Evolutionary conservation across 2,797 vertebrate genomes (phyloP).

Genomic region (Tauraco hartlaubi): DNA sequence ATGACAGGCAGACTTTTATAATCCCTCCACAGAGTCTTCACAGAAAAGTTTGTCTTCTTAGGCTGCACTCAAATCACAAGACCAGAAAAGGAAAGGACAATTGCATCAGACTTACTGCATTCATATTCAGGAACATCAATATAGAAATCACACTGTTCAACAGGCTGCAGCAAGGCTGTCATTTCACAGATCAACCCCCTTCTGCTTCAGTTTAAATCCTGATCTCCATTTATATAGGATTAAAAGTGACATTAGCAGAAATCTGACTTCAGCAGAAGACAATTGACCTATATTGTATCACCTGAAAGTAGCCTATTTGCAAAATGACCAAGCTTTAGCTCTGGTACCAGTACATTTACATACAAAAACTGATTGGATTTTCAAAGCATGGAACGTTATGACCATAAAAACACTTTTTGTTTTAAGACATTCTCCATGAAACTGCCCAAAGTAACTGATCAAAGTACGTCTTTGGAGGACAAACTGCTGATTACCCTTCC

Average conservation of each 20-base stretch:
- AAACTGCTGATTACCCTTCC: background rate
- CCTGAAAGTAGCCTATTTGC: background rate
- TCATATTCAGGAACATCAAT: background rate
- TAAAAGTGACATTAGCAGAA: background rate
- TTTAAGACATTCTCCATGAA: background rate
- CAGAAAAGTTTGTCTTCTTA: slow-evolving; percentile 76
- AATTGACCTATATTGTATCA: background rate
- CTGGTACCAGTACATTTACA: background rate
- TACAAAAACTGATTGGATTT: background rate
- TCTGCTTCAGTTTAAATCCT: background rate
- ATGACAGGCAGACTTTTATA: slow-evolving; percentile 62
- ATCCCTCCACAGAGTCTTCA: slow-evolving; percentile 76
- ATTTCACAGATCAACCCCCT: background rate
- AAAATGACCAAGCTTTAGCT: background rate
- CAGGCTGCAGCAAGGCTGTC: background rate
- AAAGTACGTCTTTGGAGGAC: background rate
- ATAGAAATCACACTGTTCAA: background rate
- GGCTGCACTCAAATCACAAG: slow-evolving; percentile 63
- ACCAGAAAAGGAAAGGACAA: background rate
- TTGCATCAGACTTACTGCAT: background rate
- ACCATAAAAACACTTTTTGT: background rate
- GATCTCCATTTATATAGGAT: background rate
- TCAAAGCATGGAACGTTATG: background rate
- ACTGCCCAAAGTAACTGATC: background rate
- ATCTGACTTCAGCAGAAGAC: background rate